These are phyloP conservation scores for Muricea muricata DNA, from an alignment of 92 coral and sea anemone species.

Conservation along the genomic window DNA sequence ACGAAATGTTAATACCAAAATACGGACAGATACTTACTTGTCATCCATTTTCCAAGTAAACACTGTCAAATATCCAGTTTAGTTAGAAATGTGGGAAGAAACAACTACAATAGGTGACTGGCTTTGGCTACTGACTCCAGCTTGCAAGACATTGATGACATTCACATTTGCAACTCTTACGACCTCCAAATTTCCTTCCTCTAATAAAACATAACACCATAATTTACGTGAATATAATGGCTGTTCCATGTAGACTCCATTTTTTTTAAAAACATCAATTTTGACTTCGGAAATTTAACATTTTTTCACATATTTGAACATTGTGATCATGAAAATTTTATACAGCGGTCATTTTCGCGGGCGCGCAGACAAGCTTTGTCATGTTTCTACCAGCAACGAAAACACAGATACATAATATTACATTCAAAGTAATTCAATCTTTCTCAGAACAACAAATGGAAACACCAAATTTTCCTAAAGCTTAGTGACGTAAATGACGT, in stretches of 20 bases:
- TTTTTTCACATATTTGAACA: background rate
- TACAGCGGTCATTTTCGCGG: background rate
- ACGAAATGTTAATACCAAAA: no score
- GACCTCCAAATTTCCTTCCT: background rate
- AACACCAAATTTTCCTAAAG: no score
- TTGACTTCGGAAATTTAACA: background rate
- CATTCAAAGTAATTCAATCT: no score
- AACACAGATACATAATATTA: no score
- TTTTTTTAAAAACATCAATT: background rate
- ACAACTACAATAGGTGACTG: background rate
- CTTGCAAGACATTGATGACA: background rate
- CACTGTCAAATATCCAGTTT: background rate
- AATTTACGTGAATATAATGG: background rate
- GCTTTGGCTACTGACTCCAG: no score
- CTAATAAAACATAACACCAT: background rate
- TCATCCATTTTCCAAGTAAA: slow-evolving; percentile 19
- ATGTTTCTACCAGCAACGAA: no score
- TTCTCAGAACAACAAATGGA: no score
- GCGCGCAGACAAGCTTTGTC: background rate
- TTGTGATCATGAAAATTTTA: background rate
- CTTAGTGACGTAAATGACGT: no score
- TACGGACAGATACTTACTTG: background rate
- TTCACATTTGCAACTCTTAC: background rate
- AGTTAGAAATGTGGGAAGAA: background rate
- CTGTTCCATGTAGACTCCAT: background rate